Evolutionary conservation across 2,888 invertebrate species (phyloP).

Genomic region (Drosophila algonquin): DNA sequence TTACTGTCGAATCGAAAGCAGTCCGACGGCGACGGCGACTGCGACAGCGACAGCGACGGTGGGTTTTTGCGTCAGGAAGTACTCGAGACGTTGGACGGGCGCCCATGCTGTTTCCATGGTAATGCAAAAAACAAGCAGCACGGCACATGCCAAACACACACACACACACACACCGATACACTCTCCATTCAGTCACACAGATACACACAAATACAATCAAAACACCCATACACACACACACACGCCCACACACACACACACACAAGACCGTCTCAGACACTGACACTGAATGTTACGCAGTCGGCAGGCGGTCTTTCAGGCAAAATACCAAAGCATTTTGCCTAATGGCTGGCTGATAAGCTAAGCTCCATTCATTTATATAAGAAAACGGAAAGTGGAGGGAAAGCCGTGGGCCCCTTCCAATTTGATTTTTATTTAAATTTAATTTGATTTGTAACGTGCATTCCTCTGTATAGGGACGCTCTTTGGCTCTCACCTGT

Average conservation of each 20-base stretch:
- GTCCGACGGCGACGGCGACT: conserved; percentile 44
- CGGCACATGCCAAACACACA: conserved; percentile 51
- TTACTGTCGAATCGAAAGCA: conserved; percentile 73
- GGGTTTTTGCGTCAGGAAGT: conserved; percentile 41
- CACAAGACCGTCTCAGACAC: conserved; percentile 53
- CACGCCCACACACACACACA: conserved; percentile 45
- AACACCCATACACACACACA: conserved; percentile 27
- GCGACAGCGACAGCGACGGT: no score
- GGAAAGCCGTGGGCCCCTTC: not conserved
- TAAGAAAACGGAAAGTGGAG: conserved; percentile 10
- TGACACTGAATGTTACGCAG: conserved; percentile 75
- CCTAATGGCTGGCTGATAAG: conserved; percentile 61
- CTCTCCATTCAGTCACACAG: not conserved
- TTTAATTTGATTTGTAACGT: conserved; percentile 49
- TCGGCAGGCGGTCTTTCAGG: conserved; percentile 54
- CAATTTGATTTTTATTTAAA: conserved; percentile 21
- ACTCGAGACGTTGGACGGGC: not conserved
- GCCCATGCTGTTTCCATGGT: conserved; percentile 64
- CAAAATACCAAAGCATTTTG: conserved; percentile 54
- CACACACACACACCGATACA: conserved; percentile 43
- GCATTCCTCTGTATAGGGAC: not conserved
- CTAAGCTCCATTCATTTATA: conserved; percentile 45
- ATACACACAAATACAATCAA: conserved; percentile 41
- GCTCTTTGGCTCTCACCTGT: conserved; percentile 60
- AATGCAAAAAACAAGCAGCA: conserved; percentile 67